Conservation (phyloP, 2,113 vertebrate species). For the Egretta garzetta region DNA sequence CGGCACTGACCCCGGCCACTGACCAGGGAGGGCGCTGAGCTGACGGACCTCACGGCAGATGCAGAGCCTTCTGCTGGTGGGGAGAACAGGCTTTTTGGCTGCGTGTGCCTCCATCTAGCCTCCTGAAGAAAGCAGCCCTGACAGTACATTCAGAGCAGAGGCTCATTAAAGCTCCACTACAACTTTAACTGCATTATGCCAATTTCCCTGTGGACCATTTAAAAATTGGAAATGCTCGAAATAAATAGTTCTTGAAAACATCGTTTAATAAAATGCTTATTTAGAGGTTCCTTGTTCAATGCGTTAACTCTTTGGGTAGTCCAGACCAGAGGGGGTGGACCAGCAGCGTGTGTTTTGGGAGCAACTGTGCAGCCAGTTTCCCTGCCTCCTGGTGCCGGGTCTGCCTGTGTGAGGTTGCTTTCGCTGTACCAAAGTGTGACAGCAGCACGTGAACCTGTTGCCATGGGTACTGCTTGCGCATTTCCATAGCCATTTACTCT, state of each 20-base stretch:
- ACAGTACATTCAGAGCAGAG: background rate
- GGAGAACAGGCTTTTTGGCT: background rate
- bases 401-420: background rate
- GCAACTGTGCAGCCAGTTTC: background rate
- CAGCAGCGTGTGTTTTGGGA: background rate
- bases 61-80: background rate
- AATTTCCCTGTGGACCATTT: background rate
- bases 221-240: background rate
- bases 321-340: background rate
- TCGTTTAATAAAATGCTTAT: background rate
- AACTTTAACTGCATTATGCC: background rate
- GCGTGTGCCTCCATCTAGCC: background rate
- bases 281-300: background rate
- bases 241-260: conserved; percentile 4
- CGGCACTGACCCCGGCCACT: background rate
- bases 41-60: background rate
- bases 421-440: background rate
- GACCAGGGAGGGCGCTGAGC: background rate
- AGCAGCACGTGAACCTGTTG: background rate
- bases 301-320: background rate
- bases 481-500: background rate
- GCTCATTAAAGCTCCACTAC: background rate
- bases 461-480: background rate
- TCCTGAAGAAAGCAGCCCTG: background rate
- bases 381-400: background rate